These are phyloP conservation scores for Danionella cerebrum DNA, from an alignment of 2,113 vertebrate genomes.

Conservation along the genomic window DNA sequence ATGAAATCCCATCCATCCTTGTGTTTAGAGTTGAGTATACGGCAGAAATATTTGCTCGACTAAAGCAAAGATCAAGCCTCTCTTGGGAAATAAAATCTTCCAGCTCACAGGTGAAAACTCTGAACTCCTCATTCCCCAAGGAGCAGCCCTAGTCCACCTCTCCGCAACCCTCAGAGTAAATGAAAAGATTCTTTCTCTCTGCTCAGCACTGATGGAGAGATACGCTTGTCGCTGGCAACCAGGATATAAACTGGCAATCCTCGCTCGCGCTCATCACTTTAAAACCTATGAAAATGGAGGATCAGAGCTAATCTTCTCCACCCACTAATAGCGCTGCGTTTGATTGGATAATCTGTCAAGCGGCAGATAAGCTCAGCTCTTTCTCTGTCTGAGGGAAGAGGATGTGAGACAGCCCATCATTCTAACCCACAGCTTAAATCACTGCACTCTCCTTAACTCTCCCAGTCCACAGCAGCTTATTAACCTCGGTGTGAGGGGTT, in stretches of 20 bases:
- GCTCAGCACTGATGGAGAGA: constrained; percentile 23
- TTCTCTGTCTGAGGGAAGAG: constrained; percentile 11
- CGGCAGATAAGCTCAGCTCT: constrained; percentile 33
- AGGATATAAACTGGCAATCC: constrained; percentile 29
- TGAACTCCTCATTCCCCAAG: not conserved
- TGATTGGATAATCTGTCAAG: constrained; percentile 46
- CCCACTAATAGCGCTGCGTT: constrained; percentile 35
- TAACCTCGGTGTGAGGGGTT: not conserved
- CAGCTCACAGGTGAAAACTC: not conserved
- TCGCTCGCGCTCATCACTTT: constrained; percentile 14
- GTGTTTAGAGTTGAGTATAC: too few relatives aligned
- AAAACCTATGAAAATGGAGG: constrained; percentile 32
- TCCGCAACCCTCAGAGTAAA: not conserved
- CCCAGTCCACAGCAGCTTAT: not conserved
- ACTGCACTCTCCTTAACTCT: not conserved
- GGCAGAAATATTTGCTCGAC: too few relatives aligned
- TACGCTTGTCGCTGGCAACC: constrained; percentile 14
- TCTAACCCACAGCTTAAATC: constrained; percentile 8
- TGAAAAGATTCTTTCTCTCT: constrained; percentile 11
- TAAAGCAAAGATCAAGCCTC: not conserved
- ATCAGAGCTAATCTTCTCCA: constrained; percentile 47
- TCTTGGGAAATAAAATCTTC: not conserved
- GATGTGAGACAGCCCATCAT: constrained; percentile 34
- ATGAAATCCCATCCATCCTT: too few relatives aligned
- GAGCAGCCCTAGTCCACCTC: not conserved